Base-by-base conservation (phyloP, 2,113 vertebrate species). In the Lampris incognitus region DNA sequence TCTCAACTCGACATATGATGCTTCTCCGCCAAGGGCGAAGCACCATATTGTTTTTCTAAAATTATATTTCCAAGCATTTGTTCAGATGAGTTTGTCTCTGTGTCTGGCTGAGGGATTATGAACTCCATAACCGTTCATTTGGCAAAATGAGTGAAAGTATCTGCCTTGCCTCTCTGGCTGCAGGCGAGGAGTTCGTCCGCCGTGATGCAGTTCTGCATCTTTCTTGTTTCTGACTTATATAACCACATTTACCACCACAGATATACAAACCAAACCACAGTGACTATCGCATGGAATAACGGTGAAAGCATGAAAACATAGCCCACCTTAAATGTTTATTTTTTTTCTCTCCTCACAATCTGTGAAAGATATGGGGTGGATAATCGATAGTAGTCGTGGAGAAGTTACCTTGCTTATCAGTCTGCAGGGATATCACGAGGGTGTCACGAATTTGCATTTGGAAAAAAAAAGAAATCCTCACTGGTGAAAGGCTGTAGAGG, bases 51-150 rank as follows among this genome's bases (percentile, higher is more conserved):
- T 89, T 82, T 24, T 81, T 81, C 66, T 83, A 79, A 87, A 90
- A 84, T 86, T 85, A 80, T 57, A 85, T 88, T 89, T 80, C 66
- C 78, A 74, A 86, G 79, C 69, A 80, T 87, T 85, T 91, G 72
- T 74, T 81, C 66, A 72, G 68, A 69, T 72, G 52, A 58, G 63
- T 61, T 75, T 75, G 51, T 79, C 66, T 83, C 69, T 3, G 4
- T 84, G 68, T 77, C 70, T 84, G 79, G 81, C 64, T 56, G 40
- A 70, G 41, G 70, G 81, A 80, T 66, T 78, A 58, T 74, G 76
- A 87, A 83, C 66, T 64, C 59, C 56, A 56, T 40, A 75, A 58
- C 41, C 56, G 68, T 76, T 84, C 65, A 84, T 86, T 84, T 88
- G 70, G 79, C 74, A 65, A 84, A 83, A 75, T 55, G 40, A 61